Percentiles rank a stretch among this genome's conserved stretches.
Evolutionary conservation across 2,888 invertebrate genomes (phyloP).

Genomic region (Pristionchus fissidentatus): DNA sequence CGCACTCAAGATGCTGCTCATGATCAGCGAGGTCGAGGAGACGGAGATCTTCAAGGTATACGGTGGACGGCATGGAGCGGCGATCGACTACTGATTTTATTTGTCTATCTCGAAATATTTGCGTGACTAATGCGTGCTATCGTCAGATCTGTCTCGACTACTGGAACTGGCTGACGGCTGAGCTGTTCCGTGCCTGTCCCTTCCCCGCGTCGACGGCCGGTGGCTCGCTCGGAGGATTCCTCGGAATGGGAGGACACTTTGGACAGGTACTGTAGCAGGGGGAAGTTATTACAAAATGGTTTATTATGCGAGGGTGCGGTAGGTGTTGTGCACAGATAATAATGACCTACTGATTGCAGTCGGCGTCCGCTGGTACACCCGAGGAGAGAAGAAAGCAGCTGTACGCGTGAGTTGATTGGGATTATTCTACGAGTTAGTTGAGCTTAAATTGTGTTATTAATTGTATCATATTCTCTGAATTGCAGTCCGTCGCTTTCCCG

Average conservation of each 20-base stretch:
- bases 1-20: slow-evolving; percentile 77
- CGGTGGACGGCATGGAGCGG: not conserved
- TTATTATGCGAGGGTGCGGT: too few species aligned
- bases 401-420: slow-evolving; percentile 17
- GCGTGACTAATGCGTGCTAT: not conserved
- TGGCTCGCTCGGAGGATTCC: not conserved
- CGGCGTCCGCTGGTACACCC: not conserved
- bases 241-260: not conserved
- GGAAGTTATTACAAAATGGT: too few species aligned
- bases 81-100: not conserved
- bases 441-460: too few species aligned
- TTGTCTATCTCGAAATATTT: not conserved
- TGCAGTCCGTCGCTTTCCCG: slow-evolving; percentile 71
- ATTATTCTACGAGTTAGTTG: not conserved
- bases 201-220: slow-evolving; percentile 77
- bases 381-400: slow-evolving; percentile 25
- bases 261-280: too few species aligned
- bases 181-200: slow-evolving; percentile 90
- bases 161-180: slow-evolving; percentile 94
- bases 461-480: not conserved
- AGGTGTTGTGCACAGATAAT: too few species aligned
- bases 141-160: slow-evolving; percentile 92
- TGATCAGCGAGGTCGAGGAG: slow-evolving; percentile 93
- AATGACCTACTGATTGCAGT: too few species aligned
- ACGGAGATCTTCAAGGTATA: slow-evolving; percentile 96